A percentile compares a stretch with the other conserved stretches of the same genome.
These are phyloP conservation scores for Odiellus spinosus DNA, from an alignment of 2,888 invertebrate species.

Conservation along the genomic window DNA sequence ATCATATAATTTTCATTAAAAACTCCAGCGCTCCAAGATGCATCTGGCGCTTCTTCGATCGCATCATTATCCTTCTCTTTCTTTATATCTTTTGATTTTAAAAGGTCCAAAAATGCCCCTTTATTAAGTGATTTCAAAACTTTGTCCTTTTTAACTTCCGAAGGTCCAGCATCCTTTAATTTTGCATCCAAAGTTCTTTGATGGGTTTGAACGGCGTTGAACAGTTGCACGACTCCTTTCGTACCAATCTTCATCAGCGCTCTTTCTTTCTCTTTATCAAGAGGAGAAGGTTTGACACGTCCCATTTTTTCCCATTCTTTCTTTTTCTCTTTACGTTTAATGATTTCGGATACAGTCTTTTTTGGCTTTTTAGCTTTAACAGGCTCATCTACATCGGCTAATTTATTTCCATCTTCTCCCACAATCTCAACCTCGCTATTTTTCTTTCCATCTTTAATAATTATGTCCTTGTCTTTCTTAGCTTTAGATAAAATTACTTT, in stretches of 20 bases:
- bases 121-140: constrained; percentile 41
- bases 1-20: constrained; percentile 64
- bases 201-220: constrained; percentile 74
- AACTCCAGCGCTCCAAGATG: too few relatives aligned
- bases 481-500: too few relatives aligned
- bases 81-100: constrained; percentile 24
- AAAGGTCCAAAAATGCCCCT: constrained; percentile 30
- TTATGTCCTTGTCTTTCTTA: too few relatives aligned
- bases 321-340: constrained; percentile 33
- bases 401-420: too few relatives aligned
- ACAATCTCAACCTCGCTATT: too few relatives aligned
- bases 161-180: constrained; percentile 41
- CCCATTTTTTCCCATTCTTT: constrained; percentile 43
- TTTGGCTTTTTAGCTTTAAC: too few relatives aligned
- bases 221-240: constrained; percentile 79
- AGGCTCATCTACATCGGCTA: too few relatives aligned
- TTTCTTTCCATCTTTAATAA: too few relatives aligned
- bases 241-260: constrained; percentile 62
- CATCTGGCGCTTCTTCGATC: background rate
- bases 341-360: too few relatives aligned
- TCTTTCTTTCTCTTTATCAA: constrained; percentile 58
- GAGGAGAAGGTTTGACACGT: constrained; percentile 53
- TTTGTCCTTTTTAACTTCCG: constrained; percentile 61
- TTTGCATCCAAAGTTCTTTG: constrained; percentile 58
- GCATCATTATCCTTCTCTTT: constrained; percentile 13